Evolutionary conservation across 1,140 invertebrate genomes (phyloP), one percentile per base, ranked within the genome.

Genomic region (Euura lappo): DNA sequence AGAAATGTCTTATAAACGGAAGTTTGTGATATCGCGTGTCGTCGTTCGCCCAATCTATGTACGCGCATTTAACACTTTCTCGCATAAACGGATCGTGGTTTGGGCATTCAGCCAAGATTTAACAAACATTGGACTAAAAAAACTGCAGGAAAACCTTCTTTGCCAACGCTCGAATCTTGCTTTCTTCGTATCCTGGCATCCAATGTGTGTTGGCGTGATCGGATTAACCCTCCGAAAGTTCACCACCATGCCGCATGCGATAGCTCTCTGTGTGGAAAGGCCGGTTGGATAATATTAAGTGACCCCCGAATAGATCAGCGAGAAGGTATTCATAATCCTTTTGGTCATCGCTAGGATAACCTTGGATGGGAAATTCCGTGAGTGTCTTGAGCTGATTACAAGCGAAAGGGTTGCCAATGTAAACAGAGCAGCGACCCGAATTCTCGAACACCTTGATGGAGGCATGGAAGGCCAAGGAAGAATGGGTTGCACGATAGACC

Each of bases 381-480:
- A 60, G 51, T 60, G 51, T 60, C 51, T 60, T 60, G 51, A 60
- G 51, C 51, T 60, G 51, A 60, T 60, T 60, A 60, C 51, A n/a
- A 8, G 51, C 51, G 8, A n/a, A 60, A 60, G 51, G 51, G 51
- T 11, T n/a, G 51, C 51, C 51, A 60, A n/a, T 60, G 51, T 60
- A 60, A 60, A 60, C 51, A n/a, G 10, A 60, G 13, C 8, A 8
- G 51, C 3, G 51, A 3, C 51, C 13, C 3, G 51, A 6, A 6
- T 60, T 60, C 28, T 28, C 28, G 28, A 28, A 28, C 28, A 28
- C 28, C 28, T 28, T 28, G 28, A n/a, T n/a, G n/a, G n/a, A n/a
- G 28, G 28, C 28, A 28, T 28, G 28, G 28, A 28, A 28, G 28
- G 28, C 28, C 28, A 1, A 28, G 28, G 28, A 28, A 28, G 28